phyloP scores from a whole-genome alignment of 2,888 invertebrate species.

The Ennomos erosarius region DNA sequence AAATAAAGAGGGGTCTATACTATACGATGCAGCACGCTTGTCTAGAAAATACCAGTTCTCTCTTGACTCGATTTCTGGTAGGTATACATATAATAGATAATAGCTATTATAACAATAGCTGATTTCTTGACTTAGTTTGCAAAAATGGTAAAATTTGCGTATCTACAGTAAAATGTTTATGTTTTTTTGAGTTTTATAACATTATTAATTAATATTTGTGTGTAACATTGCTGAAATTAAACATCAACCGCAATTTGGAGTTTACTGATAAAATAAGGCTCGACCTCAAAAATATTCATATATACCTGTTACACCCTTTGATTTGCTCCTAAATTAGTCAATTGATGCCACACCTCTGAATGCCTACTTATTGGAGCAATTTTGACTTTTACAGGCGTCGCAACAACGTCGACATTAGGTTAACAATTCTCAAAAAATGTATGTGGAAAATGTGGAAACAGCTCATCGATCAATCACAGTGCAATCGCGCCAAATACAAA shows the following conservation, averaged over 20 bases:
- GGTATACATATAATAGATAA: too few species aligned
- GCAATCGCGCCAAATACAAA: slow-evolving; percentile 37
- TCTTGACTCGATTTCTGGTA: too few species aligned
- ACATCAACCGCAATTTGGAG: background rate
- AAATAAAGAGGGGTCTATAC: too few species aligned
- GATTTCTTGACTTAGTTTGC: too few species aligned
- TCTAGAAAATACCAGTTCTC: too few species aligned
- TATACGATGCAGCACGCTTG: too few species aligned
- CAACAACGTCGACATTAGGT: slow-evolving; percentile 18
- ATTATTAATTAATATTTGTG: too few species aligned
- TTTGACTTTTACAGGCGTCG: slow-evolving; percentile 11
- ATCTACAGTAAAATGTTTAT: too few species aligned
- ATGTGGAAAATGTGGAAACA: slow-evolving; percentile 19
- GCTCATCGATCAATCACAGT: slow-evolving; percentile 34
- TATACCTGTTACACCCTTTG: slow-evolving; percentile 11
- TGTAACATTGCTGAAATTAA: background rate
- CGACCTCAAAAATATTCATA: slow-evolving; percentile 5
- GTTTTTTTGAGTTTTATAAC: too few species aligned
- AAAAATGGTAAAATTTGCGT: too few species aligned
- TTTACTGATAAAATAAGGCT: background rate
- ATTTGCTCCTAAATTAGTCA: slow-evolving; percentile 20
- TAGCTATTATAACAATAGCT: too few species aligned
- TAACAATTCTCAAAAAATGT: slow-evolving; percentile 15
- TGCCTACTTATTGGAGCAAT: background rate
- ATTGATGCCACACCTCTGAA: slow-evolving; percentile 15